phyloP scores from a whole-genome alignment of 2,888 invertebrate species.

The Drosophila melanosoma region DNA sequence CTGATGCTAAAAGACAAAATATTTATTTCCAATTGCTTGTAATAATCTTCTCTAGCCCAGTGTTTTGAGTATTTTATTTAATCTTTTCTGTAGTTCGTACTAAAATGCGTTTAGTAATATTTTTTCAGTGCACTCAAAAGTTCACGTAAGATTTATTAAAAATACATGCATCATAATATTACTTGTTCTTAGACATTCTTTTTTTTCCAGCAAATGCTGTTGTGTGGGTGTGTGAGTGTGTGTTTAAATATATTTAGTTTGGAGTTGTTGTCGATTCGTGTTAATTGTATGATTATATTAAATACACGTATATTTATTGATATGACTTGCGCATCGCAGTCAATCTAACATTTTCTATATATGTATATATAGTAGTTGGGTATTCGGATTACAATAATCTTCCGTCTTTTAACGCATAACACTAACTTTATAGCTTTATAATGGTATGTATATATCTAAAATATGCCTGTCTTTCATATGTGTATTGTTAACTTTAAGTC shows the following conservation, averaged over 20 bases:
- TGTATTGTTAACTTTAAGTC: slow-evolving; percentile 56
- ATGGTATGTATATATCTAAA: slow-evolving; percentile 48
- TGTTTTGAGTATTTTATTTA: not conserved
- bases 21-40: not conserved
- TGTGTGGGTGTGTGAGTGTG: slow-evolving; percentile 9
- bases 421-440: slow-evolving; percentile 33
- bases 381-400: slow-evolving; percentile 16
- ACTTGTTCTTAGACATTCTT: slow-evolving; percentile 36
- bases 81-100: too few species aligned
- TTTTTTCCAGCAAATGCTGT: slow-evolving; percentile 21
- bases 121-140: slow-evolving; percentile 40
- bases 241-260: slow-evolving; percentile 14
- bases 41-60: not conserved
- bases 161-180: slow-evolving; percentile 72
- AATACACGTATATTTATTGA: slow-evolving; percentile 5
- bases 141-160: slow-evolving; percentile 64
- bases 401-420: slow-evolving; percentile 16
- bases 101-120: slow-evolving; percentile 2
- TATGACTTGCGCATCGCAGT: slow-evolving; percentile 20
- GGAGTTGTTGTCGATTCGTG: slow-evolving; percentile 40
- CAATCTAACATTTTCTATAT: slow-evolving; percentile 21
- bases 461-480: slow-evolving; percentile 55
- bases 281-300: slow-evolving; percentile 19
- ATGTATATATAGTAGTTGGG: slow-evolving; percentile 1
- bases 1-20: not conserved